A percentile compares a stretch with the other conserved stretches of the same genome.
These are phyloP conservation scores for Macrostomum lignano DNA, from an alignment of 1,140 invertebrate genomes.

Conservation along the genomic window DNA sequence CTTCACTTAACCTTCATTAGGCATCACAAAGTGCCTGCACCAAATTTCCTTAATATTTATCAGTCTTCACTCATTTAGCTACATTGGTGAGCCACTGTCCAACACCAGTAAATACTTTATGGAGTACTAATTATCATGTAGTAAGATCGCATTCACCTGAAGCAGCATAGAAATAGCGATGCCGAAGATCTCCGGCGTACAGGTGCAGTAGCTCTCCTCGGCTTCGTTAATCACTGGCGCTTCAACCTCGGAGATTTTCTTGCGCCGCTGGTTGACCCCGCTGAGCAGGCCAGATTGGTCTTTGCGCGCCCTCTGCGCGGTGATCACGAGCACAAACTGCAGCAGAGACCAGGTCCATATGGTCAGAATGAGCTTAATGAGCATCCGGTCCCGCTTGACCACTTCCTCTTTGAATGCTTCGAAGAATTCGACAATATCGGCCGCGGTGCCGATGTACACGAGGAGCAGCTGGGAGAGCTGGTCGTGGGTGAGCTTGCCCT, in stretches of 20 bases:
- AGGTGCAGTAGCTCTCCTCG: background rate
- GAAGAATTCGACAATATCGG: slow-evolving; percentile 75
- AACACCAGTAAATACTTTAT: no score
- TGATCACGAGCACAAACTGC: slow-evolving; percentile 60
- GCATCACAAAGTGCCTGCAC: no score
- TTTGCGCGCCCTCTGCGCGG: slow-evolving; percentile 50
- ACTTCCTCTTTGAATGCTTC: slow-evolving; percentile 40
- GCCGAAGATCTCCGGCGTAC: slow-evolving; percentile 9
- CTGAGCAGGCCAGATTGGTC: slow-evolving; percentile 3
- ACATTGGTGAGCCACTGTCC: no score
- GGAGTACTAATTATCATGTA: no score
- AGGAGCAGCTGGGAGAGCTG: slow-evolving; percentile 63
- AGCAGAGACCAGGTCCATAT: slow-evolving; percentile 46
- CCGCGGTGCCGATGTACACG: slow-evolving; percentile 44
- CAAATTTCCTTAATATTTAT: no score
- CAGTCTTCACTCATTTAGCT: no score
- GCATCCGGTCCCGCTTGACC: slow-evolving; percentile 10
- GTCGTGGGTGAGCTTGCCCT: slow-evolving; percentile 57
- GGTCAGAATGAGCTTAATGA: slow-evolving; percentile 11
- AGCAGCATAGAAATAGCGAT: slow-evolving; percentile 10
- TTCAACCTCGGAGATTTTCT: background rate
- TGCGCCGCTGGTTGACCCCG: background rate
- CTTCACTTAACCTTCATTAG: no score
- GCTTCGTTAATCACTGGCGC: background rate
- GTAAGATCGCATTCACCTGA: no score